These are phyloP conservation scores for Melolontha melolontha DNA, from an alignment of 2,888 invertebrate species.

Conservation along the genomic window DNA sequence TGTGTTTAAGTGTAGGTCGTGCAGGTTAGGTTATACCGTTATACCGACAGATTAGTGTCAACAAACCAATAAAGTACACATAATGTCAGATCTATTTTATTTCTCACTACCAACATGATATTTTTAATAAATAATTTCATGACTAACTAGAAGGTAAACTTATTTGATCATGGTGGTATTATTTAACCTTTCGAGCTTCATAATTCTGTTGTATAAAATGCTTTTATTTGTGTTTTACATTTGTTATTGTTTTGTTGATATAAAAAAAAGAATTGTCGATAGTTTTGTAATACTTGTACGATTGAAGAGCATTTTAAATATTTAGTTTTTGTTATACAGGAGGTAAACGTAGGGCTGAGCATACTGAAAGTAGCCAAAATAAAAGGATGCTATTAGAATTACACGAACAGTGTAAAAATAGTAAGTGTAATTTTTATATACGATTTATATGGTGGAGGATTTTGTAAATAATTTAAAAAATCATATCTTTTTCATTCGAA, in stretches of 20 bases:
- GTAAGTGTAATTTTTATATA: constrained; percentile 65
- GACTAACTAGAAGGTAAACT: no score
- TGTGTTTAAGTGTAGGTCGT: no score
- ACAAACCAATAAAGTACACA: no score
- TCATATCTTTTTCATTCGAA: neutral
- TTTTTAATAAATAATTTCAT: no score
- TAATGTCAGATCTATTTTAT: no score
- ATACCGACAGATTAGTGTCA: no score
- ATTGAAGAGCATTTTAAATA: constrained; percentile 48
- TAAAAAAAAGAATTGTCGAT: constrained; percentile 27
- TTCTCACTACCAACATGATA: no score
- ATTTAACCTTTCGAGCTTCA: no score
- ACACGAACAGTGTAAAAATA: constrained; percentile 65
- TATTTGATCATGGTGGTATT: no score
- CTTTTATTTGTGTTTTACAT: constrained; percentile 44
- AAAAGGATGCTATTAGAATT: constrained; percentile 66
- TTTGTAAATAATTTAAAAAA: constrained; percentile 7
- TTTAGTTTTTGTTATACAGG: constrained; percentile 47
- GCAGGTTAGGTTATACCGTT: no score
- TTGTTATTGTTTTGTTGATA: constrained; percentile 45
- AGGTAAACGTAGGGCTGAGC: constrained; percentile 74
- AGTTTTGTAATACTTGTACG: constrained; percentile 4
- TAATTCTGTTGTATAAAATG: constrained; percentile 6
- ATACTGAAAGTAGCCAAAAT: constrained; percentile 68
- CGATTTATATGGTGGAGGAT: constrained; percentile 49